phyloP scores from a whole-genome alignment of 2,797 vertebrate species.

The Pipistrellus pygmaeus region DNA sequence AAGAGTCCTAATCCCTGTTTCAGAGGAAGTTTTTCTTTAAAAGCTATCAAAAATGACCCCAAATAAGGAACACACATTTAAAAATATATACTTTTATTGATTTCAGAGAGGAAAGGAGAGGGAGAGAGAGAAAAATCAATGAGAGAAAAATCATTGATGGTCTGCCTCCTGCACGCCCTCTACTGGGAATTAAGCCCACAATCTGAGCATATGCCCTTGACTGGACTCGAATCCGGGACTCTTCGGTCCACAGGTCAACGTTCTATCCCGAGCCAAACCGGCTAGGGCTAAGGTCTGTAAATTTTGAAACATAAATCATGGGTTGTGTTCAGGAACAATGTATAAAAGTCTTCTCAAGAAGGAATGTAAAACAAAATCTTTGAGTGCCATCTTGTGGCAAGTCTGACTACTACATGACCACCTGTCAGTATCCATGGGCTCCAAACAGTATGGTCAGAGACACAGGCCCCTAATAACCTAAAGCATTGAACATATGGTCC shows the following conservation, averaged over 20 bases:
- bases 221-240: no score
- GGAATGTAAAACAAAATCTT: slow-evolving; percentile 2
- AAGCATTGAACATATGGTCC: not conserved
- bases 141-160: no score
- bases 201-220: no score
- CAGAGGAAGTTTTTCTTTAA: not conserved
- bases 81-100: no score
- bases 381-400: slow-evolving; percentile 77
- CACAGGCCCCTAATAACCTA: not conserved
- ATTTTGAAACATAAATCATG: slow-evolving; percentile 11
- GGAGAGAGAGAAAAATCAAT: no score
- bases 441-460: not conserved
- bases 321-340: not conserved
- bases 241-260: no score
- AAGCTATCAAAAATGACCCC: slow-evolving; percentile 56
- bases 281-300: not conserved
- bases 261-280: no score
- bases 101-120: no score
- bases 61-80: not conserved
- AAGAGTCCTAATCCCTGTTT: not conserved
- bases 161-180: no score
- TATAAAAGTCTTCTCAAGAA: slow-evolving; percentile 23
- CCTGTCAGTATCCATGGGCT: not conserved
- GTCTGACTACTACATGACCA: not conserved
- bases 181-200: no score